These are phyloP conservation scores for Syrista parreyssii DNA, from an alignment of 2,888 invertebrate species.

Conservation along the genomic window DNA sequence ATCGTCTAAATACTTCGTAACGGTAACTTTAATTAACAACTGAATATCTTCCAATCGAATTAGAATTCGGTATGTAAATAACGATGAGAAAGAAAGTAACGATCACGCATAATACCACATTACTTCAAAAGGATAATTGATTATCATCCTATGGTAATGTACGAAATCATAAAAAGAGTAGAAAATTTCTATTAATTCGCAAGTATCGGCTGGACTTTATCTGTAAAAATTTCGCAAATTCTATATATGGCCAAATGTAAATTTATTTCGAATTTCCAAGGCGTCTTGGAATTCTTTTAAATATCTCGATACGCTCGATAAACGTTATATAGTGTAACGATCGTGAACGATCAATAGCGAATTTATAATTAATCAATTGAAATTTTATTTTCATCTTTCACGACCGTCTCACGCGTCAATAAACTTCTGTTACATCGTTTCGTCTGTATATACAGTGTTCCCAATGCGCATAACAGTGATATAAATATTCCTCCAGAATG, in stretches of 20 bases:
- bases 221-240: not conserved
- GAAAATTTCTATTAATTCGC: not conserved
- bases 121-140: not conserved
- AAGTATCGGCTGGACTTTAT: not conserved
- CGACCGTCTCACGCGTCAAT: not conserved
- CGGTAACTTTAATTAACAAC: not conserved
- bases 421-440: not conserved
- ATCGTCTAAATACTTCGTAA: slow-evolving; percentile 8
- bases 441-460: not conserved
- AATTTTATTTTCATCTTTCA: not conserved
- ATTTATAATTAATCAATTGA: not conserved
- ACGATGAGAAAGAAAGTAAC: not conserved
- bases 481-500: not conserved
- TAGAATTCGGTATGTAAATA: not conserved
- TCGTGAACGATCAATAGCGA: not conserved
- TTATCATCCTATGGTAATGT: not conserved
- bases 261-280: not conserved
- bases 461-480: not conserved
- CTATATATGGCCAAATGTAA: not conserved
- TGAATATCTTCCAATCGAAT: not conserved
- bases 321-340: not conserved
- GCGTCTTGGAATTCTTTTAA: not conserved
- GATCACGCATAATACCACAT: not conserved
- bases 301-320: not conserved
- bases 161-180: not conserved